Evolutionary conservation across 2,888 invertebrate genomes (phyloP), one percentile per base, ranked within the genome.

Genomic region (Heliconius erato): DNA sequence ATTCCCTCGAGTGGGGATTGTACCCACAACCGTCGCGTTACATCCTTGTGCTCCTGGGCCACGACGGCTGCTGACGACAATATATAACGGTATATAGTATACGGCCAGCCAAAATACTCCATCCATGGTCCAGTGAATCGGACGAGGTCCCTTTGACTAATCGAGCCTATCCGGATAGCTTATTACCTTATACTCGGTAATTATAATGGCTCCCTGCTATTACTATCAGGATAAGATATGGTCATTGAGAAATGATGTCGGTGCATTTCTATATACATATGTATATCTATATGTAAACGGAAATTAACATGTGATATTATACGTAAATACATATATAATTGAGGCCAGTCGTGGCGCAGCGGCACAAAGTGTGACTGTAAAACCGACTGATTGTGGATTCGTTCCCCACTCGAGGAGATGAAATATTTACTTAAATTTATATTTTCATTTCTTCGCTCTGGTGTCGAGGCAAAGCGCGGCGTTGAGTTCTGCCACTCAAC

Each of bases 101-200:
- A 54, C 19, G 54, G 54, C 54, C 7, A 54, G 49, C 78, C 78
- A 78, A 78, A 78, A 78, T 78, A 68, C 78, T 28, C 44, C 28
- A 49, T 23, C 67, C 81, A 83, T 81, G 83, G 83, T 82, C 84
- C 82, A 81, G 79, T 78, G 84, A 81, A 74, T 81, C 79, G 81
- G 78, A 81, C 84, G 84, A 86, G 87, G 86, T 86, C 83, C 88
- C 87, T 89, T 89, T 90, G 89, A 92, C 90, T 91, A 90, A 89
- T 91, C 89, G 87, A 84, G 86, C 87, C 85, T 78, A 49, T 78
- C 65, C 65, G 28, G 67, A 78, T 65, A 65, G 78, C 78, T 65
- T 67, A 78, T 78, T 78, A 78, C 78, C 78, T 78, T 44, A 49
- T 44, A 68, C 28, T 68, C 65, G 19, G 23, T n/a, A 63, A 76